Base-by-base conservation (phyloP, 2,888 invertebrate genomes). In the Apantesis nais region DNA sequence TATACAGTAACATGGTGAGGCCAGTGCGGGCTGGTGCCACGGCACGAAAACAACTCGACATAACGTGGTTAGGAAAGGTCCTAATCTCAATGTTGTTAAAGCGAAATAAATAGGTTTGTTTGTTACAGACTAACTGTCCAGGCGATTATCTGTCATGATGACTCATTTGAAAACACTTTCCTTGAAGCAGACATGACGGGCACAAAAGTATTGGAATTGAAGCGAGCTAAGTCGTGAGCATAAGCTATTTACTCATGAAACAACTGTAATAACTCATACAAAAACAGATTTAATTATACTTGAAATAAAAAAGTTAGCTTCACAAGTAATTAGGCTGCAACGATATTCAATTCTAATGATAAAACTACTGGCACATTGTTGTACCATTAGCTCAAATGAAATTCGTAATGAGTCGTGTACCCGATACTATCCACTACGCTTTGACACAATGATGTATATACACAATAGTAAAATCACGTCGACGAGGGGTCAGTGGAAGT, bases 401-500 rank as follows among this genome's bases (percentile, higher is more conserved):
- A 58, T 29, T 29, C 16, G 16, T 29, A 58, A 58, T 16, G 16
- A 29, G 58, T 58, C 12, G 58, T 58, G 29, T 8, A 52, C 0
- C 8, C 0, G 9, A 11, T n/a, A 19, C 44, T 22, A 55, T 25
- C 11, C 12, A 55, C 12, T 25, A 55, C 55, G 25, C n/a, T 12
- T 4, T 52, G n/a, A n/a, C n/a, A n/a, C n/a, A n/a, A n/a, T n/a
- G n/a, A n/a, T n/a, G n/a, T n/a, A n/a, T 55, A 25, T 9, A 16
- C 29, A 58, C 58, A 58, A 58, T 58, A 58, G 25, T 16, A 55
- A 25, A 16, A 25, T 37, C 25, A 34, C 64, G 44, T 19, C 34
- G 37, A 70, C 25, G 44, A 66, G 58, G 66, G 71, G 67, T 71
- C 74, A 68, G 55, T 60, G 74, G 64, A 73, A 74, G 75, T 72